Conservation (phyloP, 2,113 vertebrate genomes). For the Anoplopoma fimbria region DNA sequence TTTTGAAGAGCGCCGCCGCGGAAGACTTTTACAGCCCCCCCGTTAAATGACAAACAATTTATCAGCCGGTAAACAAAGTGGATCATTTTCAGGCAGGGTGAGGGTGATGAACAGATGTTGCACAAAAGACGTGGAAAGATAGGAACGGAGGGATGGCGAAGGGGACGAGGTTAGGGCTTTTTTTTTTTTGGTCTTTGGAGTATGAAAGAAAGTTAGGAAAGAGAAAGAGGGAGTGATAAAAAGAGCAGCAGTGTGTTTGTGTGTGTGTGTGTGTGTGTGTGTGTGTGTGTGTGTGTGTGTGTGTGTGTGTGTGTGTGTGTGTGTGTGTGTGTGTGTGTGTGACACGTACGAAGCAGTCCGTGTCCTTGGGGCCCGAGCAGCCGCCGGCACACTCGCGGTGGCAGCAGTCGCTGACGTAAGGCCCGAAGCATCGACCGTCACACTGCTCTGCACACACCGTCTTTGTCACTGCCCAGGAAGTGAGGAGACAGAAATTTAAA, state of each 20-base stretch:
- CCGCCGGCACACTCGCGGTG: conserved; percentile 96
- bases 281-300: conserved; percentile 16
- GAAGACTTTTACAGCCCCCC: conserved; percentile 57
- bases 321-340: conserved; percentile 9
- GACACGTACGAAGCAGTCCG: conserved; percentile 93
- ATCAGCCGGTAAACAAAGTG: conserved; percentile 70
- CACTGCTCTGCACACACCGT: conserved; percentile 97
- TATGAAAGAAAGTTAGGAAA: background rate
- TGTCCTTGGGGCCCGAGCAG: conserved; percentile 96
- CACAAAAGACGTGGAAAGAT: background rate
- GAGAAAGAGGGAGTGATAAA: background rate
- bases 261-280: conserved; percentile 12
- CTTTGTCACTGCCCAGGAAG: conserved; percentile 89
- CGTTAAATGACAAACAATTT: conserved; percentile 67
- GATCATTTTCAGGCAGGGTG: conserved; percentile 18
- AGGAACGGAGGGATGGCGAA: background rate
- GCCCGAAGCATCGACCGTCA: conserved; percentile 95
- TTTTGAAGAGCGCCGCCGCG: conserved; percentile 21
- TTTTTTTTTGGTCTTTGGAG: background rate
- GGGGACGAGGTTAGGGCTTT: background rate
- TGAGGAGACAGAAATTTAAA: conserved; percentile 49
- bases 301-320: background rate
- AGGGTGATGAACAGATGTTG: conserved; percentile 48
- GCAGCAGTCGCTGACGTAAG: conserved; percentile 97
- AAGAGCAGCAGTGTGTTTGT: background rate